Percentiles rank a stretch among this genome's conserved stretches.
phyloP scores from a whole-genome alignment of 1,140 invertebrate species.

The Oedothorax gibbosus region DNA sequence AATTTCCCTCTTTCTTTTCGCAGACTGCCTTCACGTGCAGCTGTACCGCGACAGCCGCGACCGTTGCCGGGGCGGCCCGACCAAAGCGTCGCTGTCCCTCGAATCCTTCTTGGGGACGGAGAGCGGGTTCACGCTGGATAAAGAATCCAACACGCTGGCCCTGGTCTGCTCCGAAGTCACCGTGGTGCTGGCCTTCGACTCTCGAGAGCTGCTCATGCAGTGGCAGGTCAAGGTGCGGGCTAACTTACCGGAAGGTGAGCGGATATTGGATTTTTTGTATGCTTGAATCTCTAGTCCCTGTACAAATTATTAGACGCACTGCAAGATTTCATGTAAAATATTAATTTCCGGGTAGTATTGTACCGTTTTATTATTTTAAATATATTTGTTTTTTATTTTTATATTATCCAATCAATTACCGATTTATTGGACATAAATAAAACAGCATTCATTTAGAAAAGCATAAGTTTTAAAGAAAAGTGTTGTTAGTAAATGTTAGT shows the following conservation, averaged over 20 bases:
- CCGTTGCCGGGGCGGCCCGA: slow-evolving; percentile 85
- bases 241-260: slow-evolving; percentile 62
- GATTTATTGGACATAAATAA: no score
- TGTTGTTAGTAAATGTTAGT: no score
- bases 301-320: no score
- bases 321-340: no score
- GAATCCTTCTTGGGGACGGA: slow-evolving; percentile 69
- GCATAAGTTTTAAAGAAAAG: no score
- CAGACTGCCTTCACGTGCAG: slow-evolving; percentile 90
- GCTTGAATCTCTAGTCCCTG: no score
- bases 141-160: slow-evolving; percentile 90
- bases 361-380: no score
- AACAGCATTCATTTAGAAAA: no score
- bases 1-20: background rate
- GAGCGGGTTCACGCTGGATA: slow-evolving; percentile 86
- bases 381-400: no score
- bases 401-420: no score
- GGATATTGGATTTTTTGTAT: background rate
- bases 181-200: slow-evolving; percentile 89
- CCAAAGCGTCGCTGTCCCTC: slow-evolving; percentile 70
- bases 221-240: slow-evolving; percentile 84
- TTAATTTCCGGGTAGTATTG: no score
- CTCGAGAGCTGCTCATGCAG: slow-evolving; percentile 86
- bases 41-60: slow-evolving; percentile 90
- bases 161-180: slow-evolving; percentile 90